Percentiles rank a stretch among this genome's conserved stretches.
phyloP scores from a whole-genome alignment of 2,888 invertebrate genomes.

The Drosophila demipolita region DNA sequence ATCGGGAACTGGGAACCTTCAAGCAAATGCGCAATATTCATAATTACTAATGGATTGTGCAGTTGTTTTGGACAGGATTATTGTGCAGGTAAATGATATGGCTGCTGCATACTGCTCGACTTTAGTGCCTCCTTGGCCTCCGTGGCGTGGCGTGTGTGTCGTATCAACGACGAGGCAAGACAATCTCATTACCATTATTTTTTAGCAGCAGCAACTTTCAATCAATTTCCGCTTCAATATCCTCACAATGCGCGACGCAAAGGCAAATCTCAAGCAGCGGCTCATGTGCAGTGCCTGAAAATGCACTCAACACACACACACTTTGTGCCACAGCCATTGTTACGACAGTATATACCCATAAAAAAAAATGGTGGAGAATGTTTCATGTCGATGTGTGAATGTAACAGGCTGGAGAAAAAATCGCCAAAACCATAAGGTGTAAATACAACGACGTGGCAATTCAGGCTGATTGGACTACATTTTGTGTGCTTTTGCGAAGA shows the following conservation, averaged over 20 bases:
- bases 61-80: neutral
- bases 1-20: neutral
- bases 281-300: slow-evolving; percentile 43
- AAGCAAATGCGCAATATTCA: slow-evolving; percentile 34
- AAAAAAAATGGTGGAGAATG: neutral
- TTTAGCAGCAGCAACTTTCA: slow-evolving; percentile 71
- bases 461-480: neutral
- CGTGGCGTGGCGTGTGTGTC: slow-evolving; percentile 3
- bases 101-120: slow-evolving; percentile 6
- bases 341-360: neutral
- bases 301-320: slow-evolving; percentile 53
- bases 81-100: slow-evolving; percentile 36
- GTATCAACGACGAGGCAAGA: slow-evolving; percentile 39
- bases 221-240: slow-evolving; percentile 78
- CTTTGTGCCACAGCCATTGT: slow-evolving; percentile 35
- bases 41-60: slow-evolving; percentile 28
- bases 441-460: neutral
- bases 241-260: slow-evolving; percentile 46
- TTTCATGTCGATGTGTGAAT: neutral
- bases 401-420: neutral
- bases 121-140: slow-evolving; percentile 12
- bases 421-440: neutral
- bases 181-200: slow-evolving; percentile 78
- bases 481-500: neutral
- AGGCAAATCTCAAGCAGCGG: slow-evolving; percentile 59